Conservation (phyloP, 1,140 invertebrate species). For the Varroa destructor region DNA sequence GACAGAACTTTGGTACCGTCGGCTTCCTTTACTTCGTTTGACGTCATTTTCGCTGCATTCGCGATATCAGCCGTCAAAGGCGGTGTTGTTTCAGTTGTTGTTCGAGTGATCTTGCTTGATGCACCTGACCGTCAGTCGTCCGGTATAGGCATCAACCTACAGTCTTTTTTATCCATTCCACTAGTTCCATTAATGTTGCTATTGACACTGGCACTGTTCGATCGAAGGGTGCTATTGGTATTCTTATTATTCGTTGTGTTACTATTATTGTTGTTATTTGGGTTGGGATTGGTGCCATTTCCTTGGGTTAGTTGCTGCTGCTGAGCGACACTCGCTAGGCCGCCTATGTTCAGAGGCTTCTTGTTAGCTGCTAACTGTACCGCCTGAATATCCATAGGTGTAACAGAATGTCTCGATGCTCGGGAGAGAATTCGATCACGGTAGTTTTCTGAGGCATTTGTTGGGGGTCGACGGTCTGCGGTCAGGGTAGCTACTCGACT, state of each 20-base stretch:
- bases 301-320: too few species aligned
- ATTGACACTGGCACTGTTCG: too few species aligned
- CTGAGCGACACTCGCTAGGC: too few species aligned
- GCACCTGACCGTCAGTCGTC: neutral
- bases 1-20: too few species aligned
- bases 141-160: conserved; percentile 15
- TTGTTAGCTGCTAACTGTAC: conserved; percentile 11
- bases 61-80: too few species aligned
- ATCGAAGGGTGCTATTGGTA: too few species aligned
- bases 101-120: neutral
- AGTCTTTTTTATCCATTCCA: neutral
- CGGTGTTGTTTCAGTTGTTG: neutral
- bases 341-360: neutral
- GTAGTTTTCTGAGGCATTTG: conserved; percentile 2
- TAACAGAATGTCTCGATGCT: conserved; percentile 10
- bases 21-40: too few species aligned
- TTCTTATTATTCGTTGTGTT: too few species aligned
- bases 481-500: conserved; percentile 10
- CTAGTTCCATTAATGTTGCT: conserved; percentile 9
- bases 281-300: too few species aligned
- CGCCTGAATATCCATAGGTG: conserved; percentile 19
- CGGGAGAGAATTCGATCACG: neutral
- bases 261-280: too few species aligned
- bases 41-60: too few species aligned
- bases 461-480: conserved; percentile 5